Evolutionary conservation across 2,113 vertebrate genomes (phyloP).

Genomic region (Falcunculus frontatus): DNA sequence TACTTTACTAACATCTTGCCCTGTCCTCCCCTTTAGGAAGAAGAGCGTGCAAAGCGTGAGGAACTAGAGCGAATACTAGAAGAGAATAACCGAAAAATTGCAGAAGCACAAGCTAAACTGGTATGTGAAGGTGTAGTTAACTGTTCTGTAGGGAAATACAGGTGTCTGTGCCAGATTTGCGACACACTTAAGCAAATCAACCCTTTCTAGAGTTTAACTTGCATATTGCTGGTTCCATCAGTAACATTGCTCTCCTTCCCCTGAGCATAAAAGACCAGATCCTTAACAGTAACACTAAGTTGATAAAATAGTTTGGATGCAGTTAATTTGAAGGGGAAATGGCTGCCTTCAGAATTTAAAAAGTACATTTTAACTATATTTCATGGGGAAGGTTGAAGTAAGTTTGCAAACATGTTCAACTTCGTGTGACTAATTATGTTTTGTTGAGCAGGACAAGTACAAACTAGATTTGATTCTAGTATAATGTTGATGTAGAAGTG

Average conservation of each 20-base stretch:
- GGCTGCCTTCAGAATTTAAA: neutral
- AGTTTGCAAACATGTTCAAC: neutral
- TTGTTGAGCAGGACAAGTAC: neutral
- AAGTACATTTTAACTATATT: rapidly evolving
- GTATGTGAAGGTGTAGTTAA: conserved; percentile 69
- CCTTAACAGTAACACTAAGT: neutral
- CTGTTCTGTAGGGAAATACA: neutral
- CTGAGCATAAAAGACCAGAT: neutral
- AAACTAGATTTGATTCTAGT: neutral
- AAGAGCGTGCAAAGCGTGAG: conserved; percentile 98
- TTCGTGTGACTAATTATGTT: neutral
- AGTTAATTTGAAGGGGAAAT: neutral
- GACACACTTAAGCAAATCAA: neutral
- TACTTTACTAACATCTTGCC: conserved; percentile 85
- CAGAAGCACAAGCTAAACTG: conserved; percentile 98
- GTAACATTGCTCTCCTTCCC: neutral
- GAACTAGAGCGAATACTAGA: conserved; percentile 98
- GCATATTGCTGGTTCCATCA: neutral
- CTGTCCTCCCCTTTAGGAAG: conserved; percentile 97
- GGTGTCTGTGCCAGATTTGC: neutral
- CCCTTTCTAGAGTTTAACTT: neutral
- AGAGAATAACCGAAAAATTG: conserved; percentile 99
- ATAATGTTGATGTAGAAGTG: neutral
- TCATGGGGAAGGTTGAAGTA: neutral
- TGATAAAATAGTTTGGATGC: neutral